Percentiles rank a stretch among this genome's conserved stretches.
These are phyloP conservation scores for Sebastes kiyomatsui DNA, from an alignment of 2,797 vertebrate species.

Conservation along the genomic window DNA sequence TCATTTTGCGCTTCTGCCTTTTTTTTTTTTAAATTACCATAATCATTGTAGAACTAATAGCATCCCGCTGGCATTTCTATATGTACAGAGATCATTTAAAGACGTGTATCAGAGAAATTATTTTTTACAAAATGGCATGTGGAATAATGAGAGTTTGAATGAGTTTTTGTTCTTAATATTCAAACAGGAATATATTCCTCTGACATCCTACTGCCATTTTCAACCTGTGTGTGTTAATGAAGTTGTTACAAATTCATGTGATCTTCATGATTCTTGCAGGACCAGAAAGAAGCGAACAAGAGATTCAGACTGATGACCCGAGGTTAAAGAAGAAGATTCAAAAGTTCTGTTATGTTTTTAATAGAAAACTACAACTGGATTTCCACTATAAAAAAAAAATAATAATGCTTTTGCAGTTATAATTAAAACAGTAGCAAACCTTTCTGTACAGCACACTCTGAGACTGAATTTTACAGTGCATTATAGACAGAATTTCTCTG, in stretches of 20 bases:
- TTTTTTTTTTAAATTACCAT: background rate
- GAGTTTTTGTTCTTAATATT: background rate
- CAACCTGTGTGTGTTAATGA: background rate
- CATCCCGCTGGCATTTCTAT: background rate
- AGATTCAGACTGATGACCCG: background rate
- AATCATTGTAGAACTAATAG: background rate
- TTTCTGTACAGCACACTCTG: background rate
- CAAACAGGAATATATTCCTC: background rate
- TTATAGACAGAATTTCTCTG: background rate
- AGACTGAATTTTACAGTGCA: background rate
- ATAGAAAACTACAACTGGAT: background rate
- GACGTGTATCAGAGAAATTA: background rate
- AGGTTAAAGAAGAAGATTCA: constrained; percentile 6
- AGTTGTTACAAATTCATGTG: background rate
- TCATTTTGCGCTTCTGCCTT: background rate
- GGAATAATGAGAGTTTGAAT: background rate
- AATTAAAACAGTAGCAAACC: background rate
- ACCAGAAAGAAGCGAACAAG: constrained; percentile 24
- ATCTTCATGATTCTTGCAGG: background rate
- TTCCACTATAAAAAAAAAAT: constrained; percentile 5
- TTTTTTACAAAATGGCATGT: background rate
- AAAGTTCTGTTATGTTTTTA: constrained; percentile 22
- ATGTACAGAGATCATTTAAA: background rate
- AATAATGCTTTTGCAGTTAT: too few species aligned
- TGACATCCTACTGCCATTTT: background rate